Evolutionary conservation across 23 tunicate species (phyloP), one percentile per base, ranked within the genome.

Genomic region (Pegea sp.): DNA sequence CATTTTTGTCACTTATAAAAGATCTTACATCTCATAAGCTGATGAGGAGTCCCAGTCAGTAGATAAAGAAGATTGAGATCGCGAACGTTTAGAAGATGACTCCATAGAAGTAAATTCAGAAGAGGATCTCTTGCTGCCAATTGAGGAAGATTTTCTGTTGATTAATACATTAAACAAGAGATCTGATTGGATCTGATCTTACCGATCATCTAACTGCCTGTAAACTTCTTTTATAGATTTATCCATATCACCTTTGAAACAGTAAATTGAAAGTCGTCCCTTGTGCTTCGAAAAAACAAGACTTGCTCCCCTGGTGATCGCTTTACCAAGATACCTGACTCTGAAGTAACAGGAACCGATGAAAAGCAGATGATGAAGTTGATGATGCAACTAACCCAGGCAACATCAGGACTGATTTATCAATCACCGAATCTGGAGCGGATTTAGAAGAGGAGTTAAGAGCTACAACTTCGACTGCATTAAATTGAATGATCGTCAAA

Each of bases 281-380:
- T 68, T 64, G 23, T 73, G 76, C 22, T 33, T 52, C 22, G 76
- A 69, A 53, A 77, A 69, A 25, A 84, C 25, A 43, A 73, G 74
- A 20, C 63, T 42, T 1, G 95, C 95, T 33, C 95, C 95, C 20
- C 68, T 72, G 11, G 95, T 84, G 64, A 84, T 84, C 34, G 95
- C 95, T 25, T 70, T 63, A n/a, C 95, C 95, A 30, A 84, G 60
- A 30, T 53, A 74, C 54, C 95, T 56, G 1, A 67, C 70, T 27
- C 95, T 84, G 33, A 0, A 31, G 1, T 25, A 49, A 18, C 46
- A 42, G 16, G 24, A 5, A 26, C 11, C 19, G 19, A 7, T 22
- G 31, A 7, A 5, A 24, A 28, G 44, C 22, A 22, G 5, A 4
- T 8, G 19, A 20, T 50, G 11, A 38, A 24, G 34, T 6, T 50